phyloP scores from a whole-genome alignment of 2,113 vertebrate species.

The human (Homo sapiens) region GRCh38 chr5:125011501-125012000 shows the following conservation, averaged over 20 bases:
- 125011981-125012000: background rate
- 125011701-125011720: conserved; percentile 27
- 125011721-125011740: background rate
- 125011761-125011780: background rate
- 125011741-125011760: background rate
- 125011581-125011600: background rate
- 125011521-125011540: background rate
- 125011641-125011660: background rate
- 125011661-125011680: background rate
- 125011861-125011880: background rate
- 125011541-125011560: background rate
- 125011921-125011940: background rate
- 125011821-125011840: background rate
- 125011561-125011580: background rate
- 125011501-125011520: conserved; percentile 11
- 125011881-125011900: background rate
- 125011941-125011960: background rate
- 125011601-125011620: background rate
- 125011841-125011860: background rate
- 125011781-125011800: background rate
- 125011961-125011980: background rate
- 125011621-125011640: background rate
- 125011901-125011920: background rate
- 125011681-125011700: background rate
- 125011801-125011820: background rate